Base-by-base conservation (phyloP, 1,140 invertebrate genomes). In the Drosophila nannoptera region DNA sequence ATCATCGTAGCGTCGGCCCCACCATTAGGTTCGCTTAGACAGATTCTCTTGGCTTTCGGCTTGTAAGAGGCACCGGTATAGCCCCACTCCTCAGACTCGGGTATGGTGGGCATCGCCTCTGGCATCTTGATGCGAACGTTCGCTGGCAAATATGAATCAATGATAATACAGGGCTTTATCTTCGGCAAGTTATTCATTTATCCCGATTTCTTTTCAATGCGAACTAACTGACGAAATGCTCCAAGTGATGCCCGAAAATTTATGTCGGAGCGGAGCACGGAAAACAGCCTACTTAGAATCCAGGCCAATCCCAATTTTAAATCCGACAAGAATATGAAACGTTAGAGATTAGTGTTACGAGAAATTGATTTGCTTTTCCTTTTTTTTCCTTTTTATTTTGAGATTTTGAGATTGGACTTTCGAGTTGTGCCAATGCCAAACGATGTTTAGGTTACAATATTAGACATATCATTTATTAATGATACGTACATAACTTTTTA, bases 361-460 rank as follows among this genome's bases (percentile, higher is more conserved):
- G n/a, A n/a, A n/a, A 22, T 22, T 22, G 22, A 22, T 22, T 22
- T 22, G 3, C 32, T 46, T 32, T 46, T 62, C 29, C 33, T 67
- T 35, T 1, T 14, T 45, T 63, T 55, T 6, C 29, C 54, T 69
- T 64, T 69, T 64, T 29, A 29, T 46, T 29, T 29, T 46, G 9
- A 31, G 45, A 50, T 69, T 69, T 55, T 54, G 14, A 63, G 52
- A 69, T 69, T 64, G 38, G 54, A 42, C 66, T 38, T 48, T 54
- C 31, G 50, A 54, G 33, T 12, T 32, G 33, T 69, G 36, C 42
- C 66, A 62, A 69, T 55, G 66, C 43, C 50, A 55, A 63, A 62
- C 46, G 22, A 22, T 48, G 16, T 33, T 68, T 56, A 36, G 50
- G 54, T 50, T 69, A 63, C 66, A 69, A 49, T 11, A 32, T 50